These are phyloP conservation scores for Nannospalax galili DNA, from an alignment of 2,113 vertebrate species.

Conservation along the genomic window DNA sequence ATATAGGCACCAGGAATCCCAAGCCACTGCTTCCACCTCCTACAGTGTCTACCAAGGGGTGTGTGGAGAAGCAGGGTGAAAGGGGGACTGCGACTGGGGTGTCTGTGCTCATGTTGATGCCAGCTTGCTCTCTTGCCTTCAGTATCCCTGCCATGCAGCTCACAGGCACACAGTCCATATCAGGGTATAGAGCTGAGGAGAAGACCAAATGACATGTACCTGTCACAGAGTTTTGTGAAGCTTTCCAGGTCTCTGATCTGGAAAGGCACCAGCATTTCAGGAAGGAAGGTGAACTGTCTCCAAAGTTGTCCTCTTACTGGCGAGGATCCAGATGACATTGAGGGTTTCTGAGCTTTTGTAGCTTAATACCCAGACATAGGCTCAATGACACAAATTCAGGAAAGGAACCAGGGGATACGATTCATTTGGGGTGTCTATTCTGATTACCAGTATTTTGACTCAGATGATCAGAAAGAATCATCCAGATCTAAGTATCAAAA, in stretches of 20 bases:
- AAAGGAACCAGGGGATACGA: background rate
- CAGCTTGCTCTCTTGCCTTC: background rate
- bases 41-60: background rate
- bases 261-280: constrained; percentile 12
- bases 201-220: background rate
- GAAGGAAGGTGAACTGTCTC: background rate
- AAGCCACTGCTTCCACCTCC: background rate
- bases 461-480: background rate
- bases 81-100: no score
- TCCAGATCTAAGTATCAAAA: background rate
- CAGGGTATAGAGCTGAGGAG: background rate
- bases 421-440: background rate
- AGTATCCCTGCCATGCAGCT: background rate
- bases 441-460: background rate
- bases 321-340: background rate
- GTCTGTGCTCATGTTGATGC: background rate
- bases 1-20: constrained; percentile 2
- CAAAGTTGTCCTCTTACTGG: background rate
- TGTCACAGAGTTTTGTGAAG: background rate
- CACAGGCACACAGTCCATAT: background rate
- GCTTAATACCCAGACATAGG: background rate
- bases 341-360: background rate
- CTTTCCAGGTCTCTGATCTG: background rate
- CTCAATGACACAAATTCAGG: background rate
- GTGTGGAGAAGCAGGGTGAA: background rate